Conservation (phyloP, 2,113 vertebrate genomes). For the Clarias magur region DNA sequence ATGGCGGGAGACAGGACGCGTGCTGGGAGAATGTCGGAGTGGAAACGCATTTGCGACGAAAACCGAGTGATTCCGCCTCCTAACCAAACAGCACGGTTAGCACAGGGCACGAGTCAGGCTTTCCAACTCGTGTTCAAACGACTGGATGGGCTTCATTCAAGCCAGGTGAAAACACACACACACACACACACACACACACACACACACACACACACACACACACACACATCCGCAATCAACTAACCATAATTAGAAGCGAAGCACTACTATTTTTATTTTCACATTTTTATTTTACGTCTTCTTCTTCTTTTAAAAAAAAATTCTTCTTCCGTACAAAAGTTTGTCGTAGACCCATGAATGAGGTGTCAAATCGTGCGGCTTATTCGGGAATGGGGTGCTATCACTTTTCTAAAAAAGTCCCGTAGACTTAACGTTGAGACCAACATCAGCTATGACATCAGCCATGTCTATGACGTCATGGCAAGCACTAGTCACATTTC, state of each 20-base stretch:
- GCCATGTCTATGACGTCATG: no score
- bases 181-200: background rate
- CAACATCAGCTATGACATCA: no score
- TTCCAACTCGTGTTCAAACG: constrained; percentile 77
- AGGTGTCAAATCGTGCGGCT: no score
- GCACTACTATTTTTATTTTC: no score
- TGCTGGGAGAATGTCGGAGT: constrained; percentile 60
- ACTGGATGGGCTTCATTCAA: constrained; percentile 68
- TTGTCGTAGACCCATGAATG: no score
- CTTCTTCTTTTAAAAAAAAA: no score
- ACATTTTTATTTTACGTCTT: no score
- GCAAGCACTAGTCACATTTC: no score
- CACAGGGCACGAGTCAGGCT: constrained; percentile 60
- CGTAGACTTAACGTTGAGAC: no score
- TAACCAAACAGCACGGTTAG: constrained; percentile 67
- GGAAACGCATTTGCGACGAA: constrained; percentile 73
- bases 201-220: background rate
- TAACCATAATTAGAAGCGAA: background rate
- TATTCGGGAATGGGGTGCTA: no score
- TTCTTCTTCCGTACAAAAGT: no score
- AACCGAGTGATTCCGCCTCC: constrained; percentile 71
- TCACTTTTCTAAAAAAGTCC: no score
- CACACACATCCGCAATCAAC: background rate
- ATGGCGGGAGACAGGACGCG: background rate
- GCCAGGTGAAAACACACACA: constrained; percentile 73